Evolutionary conservation across 2,888 invertebrate species (phyloP).

Genomic region (Agrotis puta): DNA sequence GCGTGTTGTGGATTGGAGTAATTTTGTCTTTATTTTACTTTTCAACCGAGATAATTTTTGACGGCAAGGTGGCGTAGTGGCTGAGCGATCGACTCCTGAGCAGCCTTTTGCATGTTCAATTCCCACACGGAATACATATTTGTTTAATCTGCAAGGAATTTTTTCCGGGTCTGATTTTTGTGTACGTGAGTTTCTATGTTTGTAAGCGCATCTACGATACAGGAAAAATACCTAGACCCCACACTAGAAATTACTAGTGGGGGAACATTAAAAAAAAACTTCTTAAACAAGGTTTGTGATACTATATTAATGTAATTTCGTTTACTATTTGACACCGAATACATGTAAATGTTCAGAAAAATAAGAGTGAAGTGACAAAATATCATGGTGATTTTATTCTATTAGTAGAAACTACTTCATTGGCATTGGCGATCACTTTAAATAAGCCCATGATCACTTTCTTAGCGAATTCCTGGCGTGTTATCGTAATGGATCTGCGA

Average conservation of each 20-base stretch:
- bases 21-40: not conserved
- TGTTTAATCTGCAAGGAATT: no score
- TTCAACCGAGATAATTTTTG: not conserved
- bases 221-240: no score
- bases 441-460: conserved; percentile 36
- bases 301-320: not conserved
- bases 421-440: conserved; percentile 43
- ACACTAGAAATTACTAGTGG: no score
- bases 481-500: conserved; percentile 36
- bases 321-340: not conserved
- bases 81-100: no score
- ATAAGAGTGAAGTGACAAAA: conserved; percentile 11
- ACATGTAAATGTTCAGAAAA: conserved; percentile 18
- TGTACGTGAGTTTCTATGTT: no score
- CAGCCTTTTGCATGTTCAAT: no score
- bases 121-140: no score
- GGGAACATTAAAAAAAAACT: no score
- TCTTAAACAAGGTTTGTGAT: no score
- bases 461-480: conserved; percentile 27
- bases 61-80: no score
- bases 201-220: no score
- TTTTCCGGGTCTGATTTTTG: no score
- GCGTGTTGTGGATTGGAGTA: not conserved
- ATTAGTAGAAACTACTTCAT: conserved; percentile 33
- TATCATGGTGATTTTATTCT: conserved; percentile 20